Conservation (phyloP, 2,888 invertebrate species). For the Anarsia innoxiella region DNA sequence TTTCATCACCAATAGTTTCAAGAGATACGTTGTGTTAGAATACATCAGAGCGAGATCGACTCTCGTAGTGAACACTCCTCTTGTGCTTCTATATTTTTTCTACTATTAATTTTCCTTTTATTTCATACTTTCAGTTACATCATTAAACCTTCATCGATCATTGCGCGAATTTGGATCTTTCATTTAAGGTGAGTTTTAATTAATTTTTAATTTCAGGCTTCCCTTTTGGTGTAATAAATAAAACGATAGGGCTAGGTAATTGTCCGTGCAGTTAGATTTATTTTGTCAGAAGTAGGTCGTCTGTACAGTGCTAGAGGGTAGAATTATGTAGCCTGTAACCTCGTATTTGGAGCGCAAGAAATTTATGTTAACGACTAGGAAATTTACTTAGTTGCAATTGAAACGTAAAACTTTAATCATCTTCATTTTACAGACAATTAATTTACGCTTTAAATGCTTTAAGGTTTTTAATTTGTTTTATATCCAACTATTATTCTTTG, state of each 20-base stretch:
- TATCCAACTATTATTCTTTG: no score
- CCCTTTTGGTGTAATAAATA: constrained; percentile 24
- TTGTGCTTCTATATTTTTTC: constrained; percentile 20
- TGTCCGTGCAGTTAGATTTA: constrained; percentile 40
- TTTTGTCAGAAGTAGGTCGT: constrained; percentile 43
- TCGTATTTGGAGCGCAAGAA: constrained; percentile 39
- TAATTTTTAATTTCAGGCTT: constrained; percentile 7
- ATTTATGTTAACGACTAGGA: constrained; percentile 43
- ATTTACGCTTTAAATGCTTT: no score
- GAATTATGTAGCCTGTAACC: constrained; percentile 30
- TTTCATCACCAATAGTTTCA: constrained; percentile 68
- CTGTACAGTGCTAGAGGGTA: constrained; percentile 39
- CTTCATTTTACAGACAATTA: no score
- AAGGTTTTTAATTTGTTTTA: no score
- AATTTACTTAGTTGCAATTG: constrained; percentile 30
- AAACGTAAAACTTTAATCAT: constrained; percentile 26
- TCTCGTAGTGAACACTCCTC: constrained; percentile 51
- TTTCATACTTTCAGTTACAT: constrained; percentile 23
- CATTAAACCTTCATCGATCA: no score
- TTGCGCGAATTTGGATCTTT: constrained; percentile 11
- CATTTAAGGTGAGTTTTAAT: constrained; percentile 16
- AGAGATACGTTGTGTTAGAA: constrained; percentile 42
- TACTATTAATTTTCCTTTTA: constrained; percentile 14
- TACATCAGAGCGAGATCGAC: constrained; percentile 56
- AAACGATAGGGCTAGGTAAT: constrained; percentile 28